Evolutionary conservation across 2,797 vertebrate genomes (phyloP), one percentile per base, ranked within the genome.

Genomic region (Astyanax mexicanus): DNA sequence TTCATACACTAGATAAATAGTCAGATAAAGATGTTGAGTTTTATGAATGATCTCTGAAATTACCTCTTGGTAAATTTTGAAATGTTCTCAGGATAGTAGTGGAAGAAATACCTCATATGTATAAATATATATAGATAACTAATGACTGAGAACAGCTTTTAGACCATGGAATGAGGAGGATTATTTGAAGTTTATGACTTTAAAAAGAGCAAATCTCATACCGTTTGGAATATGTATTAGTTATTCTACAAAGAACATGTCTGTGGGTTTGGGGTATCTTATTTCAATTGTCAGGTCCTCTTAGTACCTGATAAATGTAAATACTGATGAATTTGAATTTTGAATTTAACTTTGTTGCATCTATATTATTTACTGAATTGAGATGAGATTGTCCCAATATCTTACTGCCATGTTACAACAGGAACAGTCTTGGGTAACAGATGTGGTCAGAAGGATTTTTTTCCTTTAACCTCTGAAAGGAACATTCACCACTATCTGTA

Each of bases 51-150:
- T 42, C 15, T 60, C 19, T 45, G 17, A 72, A 69, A 75, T 55
- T 12, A 66, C 58, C 61, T 75, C 19, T 64, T 73, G 40, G 47
- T 78, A 70, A 76, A 72, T 78, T 74, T 66, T 61, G 57, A 81
- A 66, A 47, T 58, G 60, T 68, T 62, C 79, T 84, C 82, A 80
- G 82, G 77, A 77, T 77, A 37, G 6, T 66, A 76, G 62, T 69
- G 19, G 3, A 69, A 37, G 38, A 64, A 55, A 72, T 72, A 70
- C 52, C 66, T 74, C 65, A 55, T 25, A 49, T 55, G 67, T 58
- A 23, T 32, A 29, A 44, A 13, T 25, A 57, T 55, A 67, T 58
- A 23, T 32, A 13, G 38, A 73, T 66, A 23, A 55, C 17, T 47
- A 51, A 75, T 72, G 40, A 51, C 67, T n/a, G n/a, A 69, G 51